Percentiles rank a stretch among this genome's conserved stretches.
Conservation (phyloP, 1,140 invertebrate genomes). For the Bombus balteatus region DNA sequence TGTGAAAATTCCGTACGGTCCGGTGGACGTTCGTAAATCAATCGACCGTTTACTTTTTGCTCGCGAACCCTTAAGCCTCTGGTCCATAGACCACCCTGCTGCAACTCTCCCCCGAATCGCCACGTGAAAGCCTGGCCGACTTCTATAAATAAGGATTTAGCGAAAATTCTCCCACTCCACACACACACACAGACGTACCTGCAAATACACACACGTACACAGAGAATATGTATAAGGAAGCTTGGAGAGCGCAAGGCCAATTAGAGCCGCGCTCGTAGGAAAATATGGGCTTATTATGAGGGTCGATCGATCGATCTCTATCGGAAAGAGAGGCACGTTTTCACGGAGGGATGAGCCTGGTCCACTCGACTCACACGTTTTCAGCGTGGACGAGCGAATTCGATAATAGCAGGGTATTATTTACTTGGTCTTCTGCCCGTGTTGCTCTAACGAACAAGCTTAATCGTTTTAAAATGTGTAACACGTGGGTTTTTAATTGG, state of each 20-base stretch:
- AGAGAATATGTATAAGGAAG: too few species aligned
- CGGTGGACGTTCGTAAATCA: slow-evolving; percentile 60
- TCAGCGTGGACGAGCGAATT: neutral
- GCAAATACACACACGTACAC: too few species aligned
- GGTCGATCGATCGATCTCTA: neutral
- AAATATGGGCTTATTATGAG: slow-evolving; percentile 35
- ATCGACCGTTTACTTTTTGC: slow-evolving; percentile 33
- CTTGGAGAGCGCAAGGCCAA: slow-evolving; percentile 9
- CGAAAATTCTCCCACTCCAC: too few species aligned
- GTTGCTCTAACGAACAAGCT: neutral
- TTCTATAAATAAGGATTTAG: slow-evolving; percentile 66
- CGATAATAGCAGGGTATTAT: neutral
- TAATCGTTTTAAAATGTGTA: neutral
- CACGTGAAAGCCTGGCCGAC: slow-evolving; percentile 46
- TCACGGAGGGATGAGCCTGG: too few species aligned
- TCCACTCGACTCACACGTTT: too few species aligned
- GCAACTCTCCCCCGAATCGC: slow-evolving; percentile 36
- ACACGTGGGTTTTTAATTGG: too few species aligned
- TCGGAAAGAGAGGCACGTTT: too few species aligned
- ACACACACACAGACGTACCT: too few species aligned
- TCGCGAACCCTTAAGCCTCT: slow-evolving; percentile 43
- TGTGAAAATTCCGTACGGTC: slow-evolving; percentile 61
- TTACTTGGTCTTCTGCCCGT: too few species aligned
- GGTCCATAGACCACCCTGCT: slow-evolving; percentile 16
- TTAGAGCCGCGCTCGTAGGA: slow-evolving; percentile 24